Conservation (phyloP, 2,797 vertebrate species). For the Bradypus variegatus region DNA sequence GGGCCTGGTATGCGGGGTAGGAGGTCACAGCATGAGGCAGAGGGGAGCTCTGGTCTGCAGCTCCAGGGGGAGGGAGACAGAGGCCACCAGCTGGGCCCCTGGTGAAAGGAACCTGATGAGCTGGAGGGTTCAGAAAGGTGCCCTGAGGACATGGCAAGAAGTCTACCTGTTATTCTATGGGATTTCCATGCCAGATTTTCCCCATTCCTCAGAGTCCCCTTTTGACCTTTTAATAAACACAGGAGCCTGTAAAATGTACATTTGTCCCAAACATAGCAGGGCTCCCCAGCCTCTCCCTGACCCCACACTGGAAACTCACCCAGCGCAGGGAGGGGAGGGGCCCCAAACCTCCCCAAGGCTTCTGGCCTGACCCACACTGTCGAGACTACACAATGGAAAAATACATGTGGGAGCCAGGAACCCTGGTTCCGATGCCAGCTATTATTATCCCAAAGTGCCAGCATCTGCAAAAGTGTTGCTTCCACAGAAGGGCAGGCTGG, state of each 20-base stretch:
- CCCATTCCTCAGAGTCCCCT: background rate
- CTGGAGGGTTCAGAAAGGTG: background rate
- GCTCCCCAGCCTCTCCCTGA: background rate
- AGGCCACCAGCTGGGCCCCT: background rate
- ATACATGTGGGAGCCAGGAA: background rate
- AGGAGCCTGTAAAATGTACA: background rate
- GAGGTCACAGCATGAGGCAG: background rate
- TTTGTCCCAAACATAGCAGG: background rate
- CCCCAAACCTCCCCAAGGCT: background rate
- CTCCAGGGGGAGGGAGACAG: background rate
- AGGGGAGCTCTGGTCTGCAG: background rate
- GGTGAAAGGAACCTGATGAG: background rate
- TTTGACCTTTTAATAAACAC: background rate
- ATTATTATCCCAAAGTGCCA: background rate
- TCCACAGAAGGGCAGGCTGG: background rate
- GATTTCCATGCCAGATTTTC: background rate
- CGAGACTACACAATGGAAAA: slow-evolving; percentile 14
- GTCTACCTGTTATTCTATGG: background rate
- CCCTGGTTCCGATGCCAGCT: background rate
- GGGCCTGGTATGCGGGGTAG: background rate
- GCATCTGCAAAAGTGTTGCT: background rate
- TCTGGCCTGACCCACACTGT: background rate
- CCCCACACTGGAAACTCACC: background rate
- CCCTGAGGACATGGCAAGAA: background rate
- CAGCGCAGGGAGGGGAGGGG: background rate